Conservation (phyloP, 2,888 invertebrate genomes). For the Diarsia mendica region DNA sequence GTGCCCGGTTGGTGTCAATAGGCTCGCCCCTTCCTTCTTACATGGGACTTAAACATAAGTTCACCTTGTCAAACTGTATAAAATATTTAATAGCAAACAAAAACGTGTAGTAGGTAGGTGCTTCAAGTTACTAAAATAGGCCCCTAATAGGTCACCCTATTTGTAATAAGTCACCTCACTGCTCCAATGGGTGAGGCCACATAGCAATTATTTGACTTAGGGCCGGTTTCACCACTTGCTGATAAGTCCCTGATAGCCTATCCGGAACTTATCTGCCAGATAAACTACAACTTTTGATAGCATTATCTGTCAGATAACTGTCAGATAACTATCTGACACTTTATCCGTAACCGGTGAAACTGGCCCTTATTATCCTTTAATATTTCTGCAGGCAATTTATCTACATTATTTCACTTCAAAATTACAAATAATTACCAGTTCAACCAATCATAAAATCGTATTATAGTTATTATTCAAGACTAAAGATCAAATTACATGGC, state of each 20-base stretch:
- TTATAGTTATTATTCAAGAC: constrained; percentile 42
- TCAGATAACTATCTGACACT: too few species aligned
- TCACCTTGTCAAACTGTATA: neutral
- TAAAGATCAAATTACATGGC: constrained; percentile 47
- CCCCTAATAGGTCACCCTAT: neutral
- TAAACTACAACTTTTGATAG: too few species aligned
- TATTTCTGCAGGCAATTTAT: constrained; percentile 51
- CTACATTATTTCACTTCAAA: constrained; percentile 47
- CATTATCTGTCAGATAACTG: too few species aligned
- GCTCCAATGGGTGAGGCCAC: constrained; percentile 39
- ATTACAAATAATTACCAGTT: constrained; percentile 47
- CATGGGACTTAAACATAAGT: too few species aligned
- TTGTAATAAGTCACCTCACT: constrained; percentile 29
- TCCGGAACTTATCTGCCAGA: too few species aligned
- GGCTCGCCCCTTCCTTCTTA: too few species aligned
- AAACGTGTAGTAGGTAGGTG: neutral
- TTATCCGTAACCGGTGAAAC: too few species aligned
- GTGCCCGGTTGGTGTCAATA: too few species aligned
- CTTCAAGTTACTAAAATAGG: neutral
- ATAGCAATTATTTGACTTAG: constrained; percentile 57
- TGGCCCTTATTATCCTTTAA: constrained; percentile 46
- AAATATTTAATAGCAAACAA: neutral
- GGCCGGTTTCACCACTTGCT: too few species aligned
- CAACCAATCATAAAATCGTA: constrained; percentile 37
- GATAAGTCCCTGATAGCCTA: too few species aligned